phyloP scores from a whole-genome alignment of 2,113 vertebrate genomes.

The Pseudopodoces humilis region DNA sequence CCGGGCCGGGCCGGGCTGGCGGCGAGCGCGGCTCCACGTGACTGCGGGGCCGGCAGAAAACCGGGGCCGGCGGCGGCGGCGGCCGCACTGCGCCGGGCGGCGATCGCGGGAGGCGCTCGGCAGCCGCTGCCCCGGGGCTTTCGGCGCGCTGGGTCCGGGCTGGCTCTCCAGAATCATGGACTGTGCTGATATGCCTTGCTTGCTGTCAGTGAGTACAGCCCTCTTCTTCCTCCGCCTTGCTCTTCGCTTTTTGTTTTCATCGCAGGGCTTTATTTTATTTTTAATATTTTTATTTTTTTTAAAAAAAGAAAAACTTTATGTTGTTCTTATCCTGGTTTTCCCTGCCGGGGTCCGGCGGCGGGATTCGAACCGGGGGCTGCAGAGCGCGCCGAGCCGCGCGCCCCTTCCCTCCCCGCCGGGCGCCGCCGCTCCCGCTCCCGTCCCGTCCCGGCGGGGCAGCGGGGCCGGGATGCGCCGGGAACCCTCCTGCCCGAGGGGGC shows the following conservation, averaged over 20 bases:
- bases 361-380: background rate
- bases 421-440: background rate
- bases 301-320: background rate
- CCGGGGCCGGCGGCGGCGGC: background rate
- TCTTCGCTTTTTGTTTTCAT: background rate
- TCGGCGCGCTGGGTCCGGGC: conserved; percentile 73
- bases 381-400: background rate
- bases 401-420: background rate
- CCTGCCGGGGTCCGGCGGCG: background rate
- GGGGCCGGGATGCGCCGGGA: no score
- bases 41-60: no score
- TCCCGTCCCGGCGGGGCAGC: background rate
- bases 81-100: conserved; percentile 73
- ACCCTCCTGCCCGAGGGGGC: no score
- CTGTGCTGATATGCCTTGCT: conserved; percentile 98
- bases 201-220: conserved; percentile 93
- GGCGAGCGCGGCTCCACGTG: no score
- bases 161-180: conserved; percentile 97
- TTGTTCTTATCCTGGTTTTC: no score
- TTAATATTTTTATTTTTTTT: no score
- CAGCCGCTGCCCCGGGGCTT: conserved; percentile 78
- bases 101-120: conserved; percentile 69
- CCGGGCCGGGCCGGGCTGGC: no score
- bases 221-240: conserved; percentile 38
- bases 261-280: background rate